Conservation (phyloP, 2,113 vertebrate genomes). For the Struthidea cinerea region DNA sequence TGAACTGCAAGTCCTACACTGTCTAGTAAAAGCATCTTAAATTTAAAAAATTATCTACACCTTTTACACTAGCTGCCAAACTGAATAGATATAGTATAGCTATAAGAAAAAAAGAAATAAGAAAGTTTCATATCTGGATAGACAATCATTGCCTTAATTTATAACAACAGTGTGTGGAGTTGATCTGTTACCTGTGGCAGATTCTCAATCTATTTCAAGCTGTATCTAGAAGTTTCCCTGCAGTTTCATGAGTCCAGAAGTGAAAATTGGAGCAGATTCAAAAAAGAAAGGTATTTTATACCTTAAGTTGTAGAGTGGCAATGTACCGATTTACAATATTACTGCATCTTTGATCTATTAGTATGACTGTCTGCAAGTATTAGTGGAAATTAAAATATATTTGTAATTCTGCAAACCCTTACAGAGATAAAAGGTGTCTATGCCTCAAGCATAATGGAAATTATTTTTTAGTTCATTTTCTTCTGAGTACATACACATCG, state of each 20-base stretch:
- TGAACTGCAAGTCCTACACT: neutral
- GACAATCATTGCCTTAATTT: neutral
- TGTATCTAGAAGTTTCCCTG: neutral
- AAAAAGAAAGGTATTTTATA: neutral
- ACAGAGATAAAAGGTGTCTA: neutral
- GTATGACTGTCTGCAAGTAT: neutral
- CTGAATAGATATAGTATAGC: neutral
- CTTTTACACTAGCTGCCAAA: conserved; percentile 18
- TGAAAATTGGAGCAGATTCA: neutral
- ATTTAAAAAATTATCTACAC: conserved; percentile 11
- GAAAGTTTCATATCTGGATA: neutral
- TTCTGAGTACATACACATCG: neutral
- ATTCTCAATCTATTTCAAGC: neutral
- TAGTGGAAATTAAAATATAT: conserved; percentile 4
- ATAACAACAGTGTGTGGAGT: neutral
- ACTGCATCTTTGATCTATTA: neutral
- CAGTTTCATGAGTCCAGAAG: neutral
- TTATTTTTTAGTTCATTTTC: neutral
- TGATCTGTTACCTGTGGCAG: neutral
- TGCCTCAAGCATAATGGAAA: neutral
- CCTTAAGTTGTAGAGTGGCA: neutral
- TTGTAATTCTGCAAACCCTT: neutral
- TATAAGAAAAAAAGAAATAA: neutral
- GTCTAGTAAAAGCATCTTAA: conserved; percentile 2
- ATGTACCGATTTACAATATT: neutral